Evolutionary conservation across 2,797 vertebrate species (phyloP).

Genomic region (Anomalospiza imberbis): DNA sequence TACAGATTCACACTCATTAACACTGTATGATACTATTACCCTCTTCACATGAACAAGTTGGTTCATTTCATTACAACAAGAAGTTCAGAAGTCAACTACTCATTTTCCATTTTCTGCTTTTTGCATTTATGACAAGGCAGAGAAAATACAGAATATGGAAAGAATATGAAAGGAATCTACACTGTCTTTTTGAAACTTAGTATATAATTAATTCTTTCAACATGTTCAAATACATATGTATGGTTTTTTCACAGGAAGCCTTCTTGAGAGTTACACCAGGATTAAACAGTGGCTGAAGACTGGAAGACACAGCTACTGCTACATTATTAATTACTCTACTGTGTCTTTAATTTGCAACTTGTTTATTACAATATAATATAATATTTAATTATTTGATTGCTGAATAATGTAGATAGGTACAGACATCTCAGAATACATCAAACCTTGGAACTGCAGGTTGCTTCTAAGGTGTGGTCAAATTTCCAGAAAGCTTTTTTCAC

Average conservation of each 20-base stretch:
- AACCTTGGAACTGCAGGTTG: neutral
- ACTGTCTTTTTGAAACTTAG: neutral
- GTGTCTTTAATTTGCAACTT: neutral
- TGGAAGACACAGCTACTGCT: neutral
- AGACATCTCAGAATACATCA: neutral
- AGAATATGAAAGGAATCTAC: neutral
- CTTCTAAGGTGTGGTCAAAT: neutral
- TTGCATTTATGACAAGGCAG: neutral
- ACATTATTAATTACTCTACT: neutral
- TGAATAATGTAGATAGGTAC: neutral
- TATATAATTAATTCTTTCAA: neutral
- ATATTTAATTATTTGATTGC: neutral
- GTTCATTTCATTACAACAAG: neutral
- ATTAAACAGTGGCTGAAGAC: neutral
- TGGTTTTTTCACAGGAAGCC: neutral
- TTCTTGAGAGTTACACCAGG: neutral
- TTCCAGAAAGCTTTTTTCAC: neutral
- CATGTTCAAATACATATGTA: neutral
- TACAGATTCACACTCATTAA: neutral
- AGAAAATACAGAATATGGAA: neutral
- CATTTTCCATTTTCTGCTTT: neutral
- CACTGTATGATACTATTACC: neutral
- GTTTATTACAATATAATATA: neutral
- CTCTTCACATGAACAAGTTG: neutral
- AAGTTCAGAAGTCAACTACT: neutral